These are phyloP conservation scores for Sciurus carolinensis DNA, from an alignment of 2,797 vertebrate genomes.

Conservation along the genomic window DNA sequence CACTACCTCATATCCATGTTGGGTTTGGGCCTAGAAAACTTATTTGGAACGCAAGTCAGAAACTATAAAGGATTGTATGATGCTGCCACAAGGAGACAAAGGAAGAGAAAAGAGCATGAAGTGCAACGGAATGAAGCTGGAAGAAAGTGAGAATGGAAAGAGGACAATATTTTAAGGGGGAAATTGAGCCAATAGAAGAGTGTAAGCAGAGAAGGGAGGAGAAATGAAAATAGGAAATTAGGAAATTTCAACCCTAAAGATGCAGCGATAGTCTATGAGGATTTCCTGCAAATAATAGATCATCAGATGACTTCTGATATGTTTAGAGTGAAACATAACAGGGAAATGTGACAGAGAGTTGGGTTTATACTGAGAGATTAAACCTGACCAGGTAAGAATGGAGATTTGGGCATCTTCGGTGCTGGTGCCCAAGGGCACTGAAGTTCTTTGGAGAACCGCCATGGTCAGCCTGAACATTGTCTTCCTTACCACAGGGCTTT, in stretches of 20 bases:
- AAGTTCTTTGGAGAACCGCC: not conserved
- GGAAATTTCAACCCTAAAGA: not conserved
- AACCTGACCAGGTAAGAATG: not conserved
- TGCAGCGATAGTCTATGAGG: not conserved
- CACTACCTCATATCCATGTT: not conserved
- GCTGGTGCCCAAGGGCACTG: fast-evolving
- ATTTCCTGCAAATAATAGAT: not conserved
- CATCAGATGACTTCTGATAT: not conserved
- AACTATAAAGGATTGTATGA: not conserved
- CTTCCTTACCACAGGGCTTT: not conserved
- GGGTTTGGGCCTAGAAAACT: not conserved
- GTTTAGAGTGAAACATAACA: not conserved
- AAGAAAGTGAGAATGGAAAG: not conserved
- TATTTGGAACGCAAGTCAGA: not conserved
- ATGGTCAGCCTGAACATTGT: too few species aligned
- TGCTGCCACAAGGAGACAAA: not conserved
- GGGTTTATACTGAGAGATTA: not conserved
- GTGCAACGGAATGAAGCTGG: conserved; percentile 1
- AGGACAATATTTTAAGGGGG: not conserved
- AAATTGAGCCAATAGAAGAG: not conserved
- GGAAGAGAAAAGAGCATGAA: not conserved
- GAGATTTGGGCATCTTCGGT: not conserved
- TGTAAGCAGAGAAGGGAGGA: not conserved
- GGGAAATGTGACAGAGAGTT: not conserved
- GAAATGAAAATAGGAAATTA: not conserved